Conservation (phyloP, 92 coral and sea anemone genomes). For the Chrysogorgia sp. region DNA sequence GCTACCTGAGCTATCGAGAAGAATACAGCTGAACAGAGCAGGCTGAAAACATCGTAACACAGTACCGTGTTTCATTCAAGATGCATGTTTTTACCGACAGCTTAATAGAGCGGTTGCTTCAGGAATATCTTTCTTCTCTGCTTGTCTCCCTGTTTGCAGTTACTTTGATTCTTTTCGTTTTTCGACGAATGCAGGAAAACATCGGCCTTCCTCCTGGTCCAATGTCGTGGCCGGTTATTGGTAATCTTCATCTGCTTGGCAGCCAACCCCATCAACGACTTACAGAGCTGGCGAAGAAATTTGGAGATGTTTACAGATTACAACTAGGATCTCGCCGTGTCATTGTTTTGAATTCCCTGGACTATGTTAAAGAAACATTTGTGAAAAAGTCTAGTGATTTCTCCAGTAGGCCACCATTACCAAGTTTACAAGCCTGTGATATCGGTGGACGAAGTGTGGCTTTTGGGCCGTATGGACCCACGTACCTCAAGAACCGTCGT, state of each 20-base stretch:
- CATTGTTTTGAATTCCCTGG: slow-evolving; percentile 83
- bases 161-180: slow-evolving; percentile 19
- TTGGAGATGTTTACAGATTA: slow-evolving; percentile 89
- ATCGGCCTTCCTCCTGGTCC: slow-evolving; percentile 96
- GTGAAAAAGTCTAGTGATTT: slow-evolving; percentile 83
- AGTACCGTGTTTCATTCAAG: background rate
- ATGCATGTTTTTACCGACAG: background rate
- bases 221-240: slow-evolving; percentile 84
- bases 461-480: slow-evolving; percentile 82
- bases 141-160: slow-evolving; percentile 34
- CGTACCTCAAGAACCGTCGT: slow-evolving; percentile 81
- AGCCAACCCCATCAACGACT: slow-evolving; percentile 87
- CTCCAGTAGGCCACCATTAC: slow-evolving; percentile 91
- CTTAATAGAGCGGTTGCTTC: background rate
- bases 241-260: slow-evolving; percentile 91
- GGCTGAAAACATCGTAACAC: background rate
- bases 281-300: slow-evolving; percentile 77
- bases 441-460: slow-evolving; percentile 83
- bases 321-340: slow-evolving; percentile 86
- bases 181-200: slow-evolving; percentile 21
- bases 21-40: background rate
- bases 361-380: slow-evolving; percentile 89
- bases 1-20: background rate
- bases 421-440: slow-evolving; percentile 80
- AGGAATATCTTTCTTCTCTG: slow-evolving; percentile 67